Evolutionary conservation across 1,140 invertebrate species (phyloP), one percentile per base, ranked within the genome.

Genomic region (Eumaeus atala): DNA sequence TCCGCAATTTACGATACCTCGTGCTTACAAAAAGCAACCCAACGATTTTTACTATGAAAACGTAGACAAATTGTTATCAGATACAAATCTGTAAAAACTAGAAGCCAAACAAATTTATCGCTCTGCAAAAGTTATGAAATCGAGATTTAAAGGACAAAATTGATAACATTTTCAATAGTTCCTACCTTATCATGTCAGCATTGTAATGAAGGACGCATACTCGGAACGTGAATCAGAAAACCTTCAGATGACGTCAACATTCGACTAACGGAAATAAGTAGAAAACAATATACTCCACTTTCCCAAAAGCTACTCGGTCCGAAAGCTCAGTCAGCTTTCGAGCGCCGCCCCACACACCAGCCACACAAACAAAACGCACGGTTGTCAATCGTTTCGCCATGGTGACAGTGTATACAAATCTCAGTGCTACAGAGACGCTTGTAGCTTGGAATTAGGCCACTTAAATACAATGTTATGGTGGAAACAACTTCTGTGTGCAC

Each of bases 381-480:
- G 33, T 55, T 59, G 55, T 56, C 64, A 52, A 67, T 56, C 56
- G 18, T 58, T 57, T 56, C 65, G 77, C 72, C 72, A 84, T 86
- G 83, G 83, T 67, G 64, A 83, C 67, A 67, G 53, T 47, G 34
- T 44, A 50, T 36, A 51, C 36, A 36, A 12, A 17, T 17, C 5
- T 8, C 40, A 8, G 9, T 6, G 47, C 16, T 44, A 53, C 54
- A 14, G 11, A 40, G 47, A 28, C 52, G 48, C 37, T 49, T 17
- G 18, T 28, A 56, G 49, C 14, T 16, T 44, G 14, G 10, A 36
- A 35, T 37, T 34, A 35, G 12, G 0, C 12, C 17, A 51, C 36
- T 21, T 33, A 35, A 42, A 40, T 40, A 84, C 73, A 66, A 85
- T 86, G 83, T 72, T 86, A 83, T 86, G 83, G 83, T 86, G 83